Conservation (phyloP, 2,113 vertebrate genomes). For the Syngnathus floridae region DNA sequence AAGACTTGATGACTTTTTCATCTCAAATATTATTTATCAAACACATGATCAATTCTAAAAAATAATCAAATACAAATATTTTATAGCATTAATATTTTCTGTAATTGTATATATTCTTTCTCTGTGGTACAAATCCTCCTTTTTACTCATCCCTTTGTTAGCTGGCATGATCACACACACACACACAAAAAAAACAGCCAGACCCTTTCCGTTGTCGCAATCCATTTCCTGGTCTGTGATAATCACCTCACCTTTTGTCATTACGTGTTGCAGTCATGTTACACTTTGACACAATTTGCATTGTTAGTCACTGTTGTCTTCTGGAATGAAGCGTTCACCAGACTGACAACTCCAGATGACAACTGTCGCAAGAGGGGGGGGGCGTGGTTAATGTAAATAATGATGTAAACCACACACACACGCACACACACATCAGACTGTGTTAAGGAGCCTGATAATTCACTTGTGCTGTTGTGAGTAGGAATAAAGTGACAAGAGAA, state of each 20-base stretch:
- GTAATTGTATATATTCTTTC: neutral
- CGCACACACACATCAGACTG: neutral
- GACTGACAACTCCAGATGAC: neutral
- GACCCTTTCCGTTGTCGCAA: neutral
- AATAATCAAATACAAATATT: too few species aligned
- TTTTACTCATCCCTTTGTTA: neutral
- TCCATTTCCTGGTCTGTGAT: neutral
- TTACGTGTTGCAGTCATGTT: neutral
- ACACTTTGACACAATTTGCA: neutral
- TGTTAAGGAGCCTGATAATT: neutral
- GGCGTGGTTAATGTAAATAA: neutral
- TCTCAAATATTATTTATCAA: too few species aligned
- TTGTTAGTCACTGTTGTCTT: neutral
- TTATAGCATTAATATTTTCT: too few species aligned
- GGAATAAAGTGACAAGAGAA: neutral
- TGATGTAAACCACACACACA: neutral
- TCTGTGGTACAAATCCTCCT: neutral
- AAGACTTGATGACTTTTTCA: too few species aligned
- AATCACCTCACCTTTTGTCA: neutral
- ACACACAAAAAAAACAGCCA: neutral
- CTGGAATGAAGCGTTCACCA: neutral
- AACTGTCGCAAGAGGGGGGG: neutral
- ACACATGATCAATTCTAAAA: neutral
- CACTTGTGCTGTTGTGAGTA: neutral
- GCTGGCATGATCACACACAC: neutral